phyloP scores from a whole-genome alignment of 2,888 invertebrate species.

The Lasioglossum morio region DNA sequence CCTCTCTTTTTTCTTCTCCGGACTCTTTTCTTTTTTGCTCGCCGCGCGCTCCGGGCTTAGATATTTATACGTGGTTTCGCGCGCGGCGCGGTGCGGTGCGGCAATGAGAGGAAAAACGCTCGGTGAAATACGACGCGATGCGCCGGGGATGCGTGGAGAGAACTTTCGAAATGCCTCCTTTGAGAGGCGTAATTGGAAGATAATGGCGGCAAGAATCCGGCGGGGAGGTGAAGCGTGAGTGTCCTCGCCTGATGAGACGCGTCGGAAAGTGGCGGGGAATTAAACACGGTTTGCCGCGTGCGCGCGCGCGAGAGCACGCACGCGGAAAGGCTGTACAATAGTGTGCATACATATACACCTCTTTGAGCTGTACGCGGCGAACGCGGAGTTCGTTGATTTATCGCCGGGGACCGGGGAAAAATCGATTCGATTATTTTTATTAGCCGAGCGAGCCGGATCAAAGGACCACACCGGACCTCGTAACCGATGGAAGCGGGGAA shows the following conservation, averaged over 20 bases:
- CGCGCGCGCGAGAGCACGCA: not conserved
- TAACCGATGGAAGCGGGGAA: not conserved
- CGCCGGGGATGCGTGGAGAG: constrained; percentile 28
- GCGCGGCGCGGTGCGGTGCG: not conserved
- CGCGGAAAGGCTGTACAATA: not conserved
- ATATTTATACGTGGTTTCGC: constrained; percentile 55
- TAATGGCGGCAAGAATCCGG: constrained; percentile 41
- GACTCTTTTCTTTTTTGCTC: constrained; percentile 25
- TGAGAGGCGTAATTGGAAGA: constrained; percentile 55
- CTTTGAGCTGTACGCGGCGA: not conserved
- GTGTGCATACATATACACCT: not conserved
- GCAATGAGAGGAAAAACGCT: constrained; percentile 43
- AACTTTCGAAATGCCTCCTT: constrained; percentile 55
- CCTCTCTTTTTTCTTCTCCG: not conserved
- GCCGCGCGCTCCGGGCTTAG: constrained; percentile 41
- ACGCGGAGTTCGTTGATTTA: not conserved
- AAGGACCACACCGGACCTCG: not conserved
- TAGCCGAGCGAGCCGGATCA: not conserved
- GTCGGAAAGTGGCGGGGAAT: constrained; percentile 17
- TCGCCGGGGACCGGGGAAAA: not conserved
- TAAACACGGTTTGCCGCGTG: constrained; percentile 16
- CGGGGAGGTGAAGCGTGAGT: not conserved
- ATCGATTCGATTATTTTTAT: constrained; percentile 8
- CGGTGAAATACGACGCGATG: constrained; percentile 40
- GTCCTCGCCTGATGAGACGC: constrained; percentile 6